Base-by-base conservation (phyloP, 1,140 invertebrate species). In the Drosophila nigromelanica region DNA sequence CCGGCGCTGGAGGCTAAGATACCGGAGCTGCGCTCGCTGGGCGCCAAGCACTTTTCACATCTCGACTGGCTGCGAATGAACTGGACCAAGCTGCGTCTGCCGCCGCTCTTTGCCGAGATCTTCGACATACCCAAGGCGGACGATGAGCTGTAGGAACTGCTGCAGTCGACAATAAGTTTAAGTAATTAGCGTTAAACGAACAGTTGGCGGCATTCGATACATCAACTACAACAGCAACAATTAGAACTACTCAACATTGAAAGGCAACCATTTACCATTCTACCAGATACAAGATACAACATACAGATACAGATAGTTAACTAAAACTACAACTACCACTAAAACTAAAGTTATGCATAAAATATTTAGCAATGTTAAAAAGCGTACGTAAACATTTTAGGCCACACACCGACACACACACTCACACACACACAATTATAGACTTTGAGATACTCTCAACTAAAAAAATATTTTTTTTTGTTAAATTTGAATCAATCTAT, bases 61-160 rank as follows among this genome's bases (percentile, higher is more conserved):
- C 93, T 99, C 72, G 95, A 97, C 82, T 99, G 98, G 97, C 98
- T 97, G 92, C 94, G 97, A 69, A 93, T 94, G 64, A 96, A 98
- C 92, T 98, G 97, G 97, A 94, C 94, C 61, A 95, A 96, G 79
- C 93, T 98, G 37, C 94, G 95, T 68, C 94, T 98, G 80, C 98
- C 98, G 35, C 97, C 98, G 1, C 94, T 99, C 39, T 99, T 98
- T 92, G 97, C 98, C 24, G 98, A 99, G 93, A 98, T 99, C 80
- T 99, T 98, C 92, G 98, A 99, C 94, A 98, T 99, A 93, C 97
- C 98, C 50, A 98, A 97, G 93, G 95, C 95, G 89, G 96, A 97
- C 86, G 96, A 97, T 55, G 91, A 92, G 78, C 73, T 90, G 67
- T 91, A 89, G 73, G 47, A 35, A 15, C 12, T 15, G 11, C 8